These are phyloP conservation scores for Abscondita cerata DNA, from an alignment of 2,888 invertebrate genomes.

Conservation along the genomic window DNA sequence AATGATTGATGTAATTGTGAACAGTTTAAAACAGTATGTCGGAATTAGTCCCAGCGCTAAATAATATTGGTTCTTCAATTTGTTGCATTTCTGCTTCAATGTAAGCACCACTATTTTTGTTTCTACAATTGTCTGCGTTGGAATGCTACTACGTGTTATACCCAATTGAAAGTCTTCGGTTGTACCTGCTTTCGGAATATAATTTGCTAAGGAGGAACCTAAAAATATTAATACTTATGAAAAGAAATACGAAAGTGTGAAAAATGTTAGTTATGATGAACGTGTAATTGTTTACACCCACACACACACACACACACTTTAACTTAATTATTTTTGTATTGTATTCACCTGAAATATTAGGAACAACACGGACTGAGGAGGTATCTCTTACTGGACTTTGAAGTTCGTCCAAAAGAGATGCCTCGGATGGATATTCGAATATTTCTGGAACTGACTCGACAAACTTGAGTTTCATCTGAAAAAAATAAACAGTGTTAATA, in stretches of 20 bases:
- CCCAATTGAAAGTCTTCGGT: conserved; percentile 79
- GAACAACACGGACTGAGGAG: conserved; percentile 27
- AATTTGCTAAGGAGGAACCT: conserved; percentile 72
- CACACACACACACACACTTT: neutral
- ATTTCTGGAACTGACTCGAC: conserved; percentile 86
- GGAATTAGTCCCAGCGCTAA: conserved; percentile 56
- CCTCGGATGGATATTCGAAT: conserved; percentile 94
- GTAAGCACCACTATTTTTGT: conserved; percentile 33
- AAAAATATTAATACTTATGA: no score
- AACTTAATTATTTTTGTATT: no score
- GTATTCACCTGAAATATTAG: conserved; percentile 31
- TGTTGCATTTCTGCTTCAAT: conserved; percentile 42
- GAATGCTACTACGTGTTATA: conserved; percentile 67
- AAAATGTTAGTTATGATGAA: no score
- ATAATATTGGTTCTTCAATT: conserved; percentile 50
- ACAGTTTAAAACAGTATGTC: conserved; percentile 57
- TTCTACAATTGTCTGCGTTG: conserved; percentile 42
- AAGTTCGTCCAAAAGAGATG: conserved; percentile 74
- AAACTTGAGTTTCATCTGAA: conserved; percentile 88
- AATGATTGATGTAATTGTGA: conserved; percentile 42
- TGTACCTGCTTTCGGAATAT: conserved; percentile 81
- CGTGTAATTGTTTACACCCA: neutral
- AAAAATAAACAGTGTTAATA: no score
- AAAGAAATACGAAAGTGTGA: no score
- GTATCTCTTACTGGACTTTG: conserved; percentile 15